These are phyloP conservation scores for Sarcophaga subvicina DNA, from an alignment of 2,888 invertebrate genomes.

Conservation along the genomic window DNA sequence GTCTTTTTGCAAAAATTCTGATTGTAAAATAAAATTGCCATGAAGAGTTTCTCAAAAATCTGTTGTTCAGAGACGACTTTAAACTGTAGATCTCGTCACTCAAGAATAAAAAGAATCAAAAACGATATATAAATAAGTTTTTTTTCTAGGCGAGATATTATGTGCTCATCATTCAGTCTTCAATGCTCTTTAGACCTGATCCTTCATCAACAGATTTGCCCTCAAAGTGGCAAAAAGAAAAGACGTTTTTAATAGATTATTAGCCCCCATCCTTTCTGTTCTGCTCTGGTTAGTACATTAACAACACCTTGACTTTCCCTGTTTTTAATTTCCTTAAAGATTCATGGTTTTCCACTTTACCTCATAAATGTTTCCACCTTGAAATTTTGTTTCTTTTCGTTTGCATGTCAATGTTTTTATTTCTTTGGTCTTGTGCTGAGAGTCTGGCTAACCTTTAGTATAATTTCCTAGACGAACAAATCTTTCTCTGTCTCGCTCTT, in stretches of 20 bases:
- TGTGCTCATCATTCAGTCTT: too few relatives aligned
- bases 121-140: too few relatives aligned
- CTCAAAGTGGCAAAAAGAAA: too few relatives aligned
- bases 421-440: conserved; percentile 51
- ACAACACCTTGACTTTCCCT: not conserved
- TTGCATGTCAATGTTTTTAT: conserved; percentile 18
- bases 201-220: too few relatives aligned
- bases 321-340: not conserved
- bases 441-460: conserved; percentile 38
- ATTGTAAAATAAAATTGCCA: too few relatives aligned
- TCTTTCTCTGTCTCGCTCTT: not conserved
- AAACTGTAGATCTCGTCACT: too few relatives aligned
- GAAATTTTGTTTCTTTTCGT: not conserved
- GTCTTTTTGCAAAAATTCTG: too few relatives aligned
- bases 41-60: too few relatives aligned
- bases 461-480: conserved; percentile 43
- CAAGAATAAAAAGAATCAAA: too few relatives aligned
- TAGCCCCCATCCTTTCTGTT: not conserved
- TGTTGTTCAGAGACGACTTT: too few relatives aligned
- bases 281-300: not conserved
- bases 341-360: not conserved
- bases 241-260: not conserved
- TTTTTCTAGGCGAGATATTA: too few relatives aligned
- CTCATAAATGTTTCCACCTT: not conserved
- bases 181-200: too few relatives aligned